Evolutionary conservation across 2,113 vertebrate species (phyloP), one percentile per base, ranked within the genome.

Genomic region (Sphaerodactylus townsendi): DNA sequence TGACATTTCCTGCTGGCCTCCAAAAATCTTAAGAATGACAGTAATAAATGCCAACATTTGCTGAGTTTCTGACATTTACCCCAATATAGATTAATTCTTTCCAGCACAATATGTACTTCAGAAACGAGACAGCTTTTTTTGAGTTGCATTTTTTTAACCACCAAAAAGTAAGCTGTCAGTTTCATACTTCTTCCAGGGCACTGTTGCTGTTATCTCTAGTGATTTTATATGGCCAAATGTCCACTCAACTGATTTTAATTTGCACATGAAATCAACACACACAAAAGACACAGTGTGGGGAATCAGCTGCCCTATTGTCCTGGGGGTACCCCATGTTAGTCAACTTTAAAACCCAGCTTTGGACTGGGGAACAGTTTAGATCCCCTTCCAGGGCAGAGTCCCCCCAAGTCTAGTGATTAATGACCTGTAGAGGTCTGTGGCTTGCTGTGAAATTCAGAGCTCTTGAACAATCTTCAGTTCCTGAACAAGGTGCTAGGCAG

Each of bases 191-290:
- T 41, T 88, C 90, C 86, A 90, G 85, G 92, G 74, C 82, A 77
- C 87, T 93, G 91, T 91, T 93, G 90, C 90, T 82, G 82, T 93
- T 95, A 93, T 89, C 82, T 90, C 89, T 83, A 92, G 91, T 89
- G 90, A 90, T 85, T 89, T 69, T 83, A 86, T 88, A 89, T 72
- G 44, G 91, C 91, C 94, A 95, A 91, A 73, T 90, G 85, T 81
- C 68, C 73, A 82, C 80, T 93, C 94, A 93, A 87, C 87, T 85
- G 89, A 78, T 87, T 93, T n/a, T 91, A 93, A 94, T 91, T 95
- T 92, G 83, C 88, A 82, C 93, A 87, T 95, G 93, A 96, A 95
- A 93, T 89, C 91, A 94, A 93, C 78, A 56, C 90, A 90, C 92
- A 88, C 85, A 94, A 93, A 94, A 92, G 91, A 83, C 82, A 91